A percentile compares a stretch with the other conserved stretches of the same genome.
Conservation (phyloP, 2,797 vertebrate genomes). For the Cynopterus sphinx region DNA sequence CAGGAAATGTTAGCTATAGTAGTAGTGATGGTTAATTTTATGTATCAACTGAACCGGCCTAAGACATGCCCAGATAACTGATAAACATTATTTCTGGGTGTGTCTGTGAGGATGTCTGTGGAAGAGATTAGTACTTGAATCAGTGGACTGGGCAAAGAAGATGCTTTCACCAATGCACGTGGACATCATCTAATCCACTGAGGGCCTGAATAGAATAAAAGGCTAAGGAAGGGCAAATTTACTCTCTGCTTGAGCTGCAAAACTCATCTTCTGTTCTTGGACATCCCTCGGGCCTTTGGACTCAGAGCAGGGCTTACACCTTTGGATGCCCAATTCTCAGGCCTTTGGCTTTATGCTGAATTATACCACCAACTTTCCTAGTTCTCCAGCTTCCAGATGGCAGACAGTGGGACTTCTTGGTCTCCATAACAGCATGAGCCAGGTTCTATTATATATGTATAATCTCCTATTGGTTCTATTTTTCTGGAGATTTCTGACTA, state of each 20-base stretch:
- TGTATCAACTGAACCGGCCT: neutral
- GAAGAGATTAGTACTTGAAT: neutral
- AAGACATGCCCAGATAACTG: neutral
- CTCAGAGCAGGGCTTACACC: neutral
- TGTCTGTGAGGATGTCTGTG: neutral
- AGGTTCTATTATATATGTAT: neutral
- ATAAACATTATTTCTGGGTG: neutral
- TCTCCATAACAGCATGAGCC: neutral
- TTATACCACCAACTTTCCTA: neutral
- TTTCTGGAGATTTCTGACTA: neutral
- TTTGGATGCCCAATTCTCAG: neutral
- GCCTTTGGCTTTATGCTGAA: neutral
- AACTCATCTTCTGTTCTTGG: neutral
- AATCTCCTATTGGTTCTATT: neutral
- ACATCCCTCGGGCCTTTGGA: neutral
- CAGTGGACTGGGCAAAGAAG: neutral
- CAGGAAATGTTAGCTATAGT: neutral
- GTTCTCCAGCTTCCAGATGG: neutral
- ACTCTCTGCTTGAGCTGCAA: neutral
- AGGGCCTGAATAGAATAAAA: neutral
- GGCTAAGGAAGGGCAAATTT: neutral
- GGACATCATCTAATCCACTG: neutral
- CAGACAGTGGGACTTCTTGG: neutral
- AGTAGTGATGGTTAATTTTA: neutral
- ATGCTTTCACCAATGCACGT: accelerated